Evolutionary conservation across 2,113 vertebrate genomes (phyloP).

Genomic region (Rafetus swinhoei): DNA sequence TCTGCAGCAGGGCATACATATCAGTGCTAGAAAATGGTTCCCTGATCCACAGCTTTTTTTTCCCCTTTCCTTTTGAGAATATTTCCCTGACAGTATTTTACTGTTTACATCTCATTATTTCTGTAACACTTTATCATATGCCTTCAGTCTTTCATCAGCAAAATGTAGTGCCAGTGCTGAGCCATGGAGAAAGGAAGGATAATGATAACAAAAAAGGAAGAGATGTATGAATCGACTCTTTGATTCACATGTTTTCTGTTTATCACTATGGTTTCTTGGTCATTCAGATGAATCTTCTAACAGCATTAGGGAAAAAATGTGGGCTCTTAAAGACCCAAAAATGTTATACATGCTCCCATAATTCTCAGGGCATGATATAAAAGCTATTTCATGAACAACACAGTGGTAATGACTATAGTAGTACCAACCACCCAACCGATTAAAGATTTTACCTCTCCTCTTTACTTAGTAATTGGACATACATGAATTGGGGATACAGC

Average conservation of each 20-base stretch:
- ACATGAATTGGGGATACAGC: slow-evolving; percentile 47
- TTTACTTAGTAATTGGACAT: slow-evolving; percentile 58
- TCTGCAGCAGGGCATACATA: slow-evolving; percentile 50
- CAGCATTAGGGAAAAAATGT: not conserved
- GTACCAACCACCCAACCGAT: slow-evolving; percentile 75
- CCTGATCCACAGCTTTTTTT: not conserved
- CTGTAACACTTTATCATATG: not conserved
- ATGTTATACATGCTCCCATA: slow-evolving; percentile 16
- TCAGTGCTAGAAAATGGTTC: slow-evolving; percentile 16
- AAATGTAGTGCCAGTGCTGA: not conserved
- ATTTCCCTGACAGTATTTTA: slow-evolving; percentile 18
- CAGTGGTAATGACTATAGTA: slow-evolving; percentile 39
- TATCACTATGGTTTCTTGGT: not conserved
- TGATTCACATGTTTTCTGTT: not conserved
- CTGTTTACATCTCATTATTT: slow-evolving; percentile 10
- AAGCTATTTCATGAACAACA: slow-evolving; percentile 50
- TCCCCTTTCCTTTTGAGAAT: slow-evolving; percentile 9
- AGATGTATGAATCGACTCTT: not conserved
- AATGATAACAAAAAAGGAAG: not conserved
- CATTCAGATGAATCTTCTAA: not conserved
- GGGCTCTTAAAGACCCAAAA: not conserved
- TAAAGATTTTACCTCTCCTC: slow-evolving; percentile 76
- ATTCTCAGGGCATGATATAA: slow-evolving; percentile 49
- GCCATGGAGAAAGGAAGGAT: not conserved
- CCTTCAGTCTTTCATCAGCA: not conserved